Percentiles rank a stretch among this genome's conserved stretches.
Evolutionary conservation across 2,113 vertebrate species (phyloP).

Genomic region (Rhinichthys klamathensis): DNA sequence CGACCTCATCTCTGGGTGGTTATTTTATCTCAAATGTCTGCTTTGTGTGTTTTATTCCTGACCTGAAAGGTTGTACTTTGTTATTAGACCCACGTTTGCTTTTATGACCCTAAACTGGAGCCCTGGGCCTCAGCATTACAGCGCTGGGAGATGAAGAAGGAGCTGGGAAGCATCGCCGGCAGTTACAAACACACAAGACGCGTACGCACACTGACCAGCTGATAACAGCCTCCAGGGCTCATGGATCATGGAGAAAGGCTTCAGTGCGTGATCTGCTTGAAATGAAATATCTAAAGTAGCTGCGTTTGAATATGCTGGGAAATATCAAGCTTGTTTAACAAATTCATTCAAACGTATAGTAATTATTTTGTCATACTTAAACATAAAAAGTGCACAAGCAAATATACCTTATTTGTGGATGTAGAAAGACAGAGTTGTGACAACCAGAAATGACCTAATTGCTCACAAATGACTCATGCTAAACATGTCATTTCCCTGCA

Average conservation of each 20-base stretch:
- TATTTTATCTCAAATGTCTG: neutral
- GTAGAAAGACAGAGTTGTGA: neutral
- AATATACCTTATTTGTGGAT: neutral
- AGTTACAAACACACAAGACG: conserved; percentile 43
- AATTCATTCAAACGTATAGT: neutral
- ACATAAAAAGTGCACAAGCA: neutral
- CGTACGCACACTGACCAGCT: conserved; percentile 9
- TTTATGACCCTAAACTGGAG: conserved; percentile 45
- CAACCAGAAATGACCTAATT: neutral
- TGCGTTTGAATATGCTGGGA: neutral
- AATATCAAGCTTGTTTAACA: neutral
- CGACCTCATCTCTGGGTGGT: no score
- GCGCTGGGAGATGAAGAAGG: conserved; percentile 67
- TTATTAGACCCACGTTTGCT: conserved; percentile 56
- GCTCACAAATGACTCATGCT: neutral
- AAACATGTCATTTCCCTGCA: conserved; percentile 2
- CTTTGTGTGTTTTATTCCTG: neutral
- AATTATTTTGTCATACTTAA: neutral
- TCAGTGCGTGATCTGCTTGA: neutral
- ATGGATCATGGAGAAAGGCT: neutral
- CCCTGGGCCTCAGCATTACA: conserved; percentile 56
- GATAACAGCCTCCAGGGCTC: neutral
- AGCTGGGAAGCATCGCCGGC: conserved; percentile 58
- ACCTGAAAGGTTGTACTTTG: conserved; percentile 13
- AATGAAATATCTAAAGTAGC: neutral